Conservation (phyloP, 2,113 vertebrate species). For the Myotis brandtii region DNA sequence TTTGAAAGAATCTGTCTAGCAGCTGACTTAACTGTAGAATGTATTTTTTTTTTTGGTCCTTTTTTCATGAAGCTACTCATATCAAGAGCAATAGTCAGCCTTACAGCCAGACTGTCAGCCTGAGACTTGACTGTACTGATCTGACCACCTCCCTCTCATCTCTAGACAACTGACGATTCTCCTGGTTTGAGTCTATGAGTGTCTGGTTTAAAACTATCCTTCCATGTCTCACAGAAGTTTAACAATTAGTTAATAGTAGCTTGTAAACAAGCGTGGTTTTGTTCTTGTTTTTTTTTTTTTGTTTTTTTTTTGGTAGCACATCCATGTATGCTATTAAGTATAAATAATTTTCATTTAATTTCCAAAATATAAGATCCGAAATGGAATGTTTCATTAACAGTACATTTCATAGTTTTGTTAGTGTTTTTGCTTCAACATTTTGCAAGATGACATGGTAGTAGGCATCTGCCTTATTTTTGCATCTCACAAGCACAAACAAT, state of each 20-base stretch:
- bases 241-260: conserved; percentile 47
- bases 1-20: conserved; percentile 30
- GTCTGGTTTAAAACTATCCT: conserved; percentile 14
- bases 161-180: conserved; percentile 51
- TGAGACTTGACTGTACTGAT: conserved; percentile 72
- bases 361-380: conserved; percentile 73
- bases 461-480: conserved; percentile 75
- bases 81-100: conserved; percentile 73
- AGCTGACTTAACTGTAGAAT: conserved; percentile 76
- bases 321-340: conserved; percentile 60
- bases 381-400: conserved; percentile 67
- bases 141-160: conserved; percentile 67
- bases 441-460: conserved; percentile 62
- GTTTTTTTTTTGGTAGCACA: conserved; percentile 71
- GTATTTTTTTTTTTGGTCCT: conserved; percentile 56
- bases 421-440: conserved; percentile 70
- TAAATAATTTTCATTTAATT: conserved; percentile 75
- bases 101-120: conserved; percentile 53
- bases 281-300: background rate
- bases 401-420: conserved; percentile 59
- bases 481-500: conserved; percentile 72
- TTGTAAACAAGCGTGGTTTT: conserved; percentile 55
- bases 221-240: conserved; percentile 49
- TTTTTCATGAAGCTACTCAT: conserved; percentile 64
- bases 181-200: conserved; percentile 58